These are phyloP conservation scores for Ctenoplectra terminalis DNA, from an alignment of 1,140 invertebrate species.

Conservation along the genomic window DNA sequence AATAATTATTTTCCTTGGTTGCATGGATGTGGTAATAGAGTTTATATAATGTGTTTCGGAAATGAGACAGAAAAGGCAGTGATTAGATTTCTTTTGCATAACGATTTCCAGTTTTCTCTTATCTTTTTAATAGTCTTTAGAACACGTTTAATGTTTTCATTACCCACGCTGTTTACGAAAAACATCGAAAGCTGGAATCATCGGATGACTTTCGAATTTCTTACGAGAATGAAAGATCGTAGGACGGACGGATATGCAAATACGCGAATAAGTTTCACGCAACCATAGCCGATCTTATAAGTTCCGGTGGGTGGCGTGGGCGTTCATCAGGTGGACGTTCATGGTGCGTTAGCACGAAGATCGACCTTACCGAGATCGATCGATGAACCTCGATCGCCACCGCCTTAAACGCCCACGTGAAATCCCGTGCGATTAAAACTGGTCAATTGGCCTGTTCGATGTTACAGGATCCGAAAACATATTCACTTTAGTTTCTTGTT, in stretches of 20 bases:
- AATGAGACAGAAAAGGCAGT: no score
- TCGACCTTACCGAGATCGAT: slow-evolving; percentile 59
- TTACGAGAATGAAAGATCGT: not conserved
- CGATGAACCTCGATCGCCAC: slow-evolving; percentile 63
- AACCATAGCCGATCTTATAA: slow-evolving; percentile 29
- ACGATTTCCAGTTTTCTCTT: no score
- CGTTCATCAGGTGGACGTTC: slow-evolving; percentile 65
- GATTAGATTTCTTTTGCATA: no score
- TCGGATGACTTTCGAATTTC: not conserved
- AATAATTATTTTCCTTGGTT: no score
- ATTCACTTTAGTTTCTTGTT: not conserved
- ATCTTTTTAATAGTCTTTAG: no score
- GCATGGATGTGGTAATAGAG: no score
- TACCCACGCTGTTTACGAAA: not conserved
- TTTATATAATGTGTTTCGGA: no score
- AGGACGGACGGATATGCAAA: slow-evolving; percentile 19
- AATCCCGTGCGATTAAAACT: not conserved
- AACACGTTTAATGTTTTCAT: not conserved
- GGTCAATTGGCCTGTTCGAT: not conserved
- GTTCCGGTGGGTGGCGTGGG: slow-evolving; percentile 55
- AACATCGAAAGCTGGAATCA: not conserved
- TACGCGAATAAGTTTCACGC: slow-evolving; percentile 5
- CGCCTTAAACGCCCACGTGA: slow-evolving; percentile 29
- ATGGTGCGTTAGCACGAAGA: slow-evolving; percentile 45
- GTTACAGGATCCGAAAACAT: not conserved